Percentiles rank a stretch among this genome's conserved stretches.
Evolutionary conservation across 2,797 vertebrate genomes (phyloP).

Genomic region (Lithobates pipiens): DNA sequence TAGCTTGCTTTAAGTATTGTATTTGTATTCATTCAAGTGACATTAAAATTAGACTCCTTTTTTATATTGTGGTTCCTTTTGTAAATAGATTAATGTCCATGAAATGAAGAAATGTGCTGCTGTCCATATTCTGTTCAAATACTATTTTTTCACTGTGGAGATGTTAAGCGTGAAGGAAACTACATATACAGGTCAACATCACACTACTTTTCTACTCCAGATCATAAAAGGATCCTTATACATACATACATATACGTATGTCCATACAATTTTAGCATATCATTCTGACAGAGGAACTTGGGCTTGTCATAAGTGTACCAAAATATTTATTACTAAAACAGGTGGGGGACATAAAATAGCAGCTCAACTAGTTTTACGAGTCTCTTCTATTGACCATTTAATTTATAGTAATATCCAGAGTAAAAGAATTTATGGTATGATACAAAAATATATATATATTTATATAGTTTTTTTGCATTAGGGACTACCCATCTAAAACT

Average conservation of each 20-base stretch:
- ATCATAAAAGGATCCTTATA: conserved; percentile 64
- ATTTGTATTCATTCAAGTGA: conserved; percentile 73
- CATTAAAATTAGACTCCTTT: conserved; percentile 72
- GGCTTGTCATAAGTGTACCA: conserved; percentile 20
- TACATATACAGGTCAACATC: conserved; percentile 74
- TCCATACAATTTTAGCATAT: conserved; percentile 22
- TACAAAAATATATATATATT: too few species aligned
- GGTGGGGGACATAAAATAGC: neutral
- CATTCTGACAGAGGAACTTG: neutral
- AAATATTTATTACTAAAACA: conserved; percentile 39
- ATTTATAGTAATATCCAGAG: too few species aligned
- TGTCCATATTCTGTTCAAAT: conserved; percentile 92
- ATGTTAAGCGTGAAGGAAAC: conserved; percentile 79
- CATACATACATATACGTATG: conserved; percentile 14
- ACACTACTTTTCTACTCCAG: conserved; percentile 72
- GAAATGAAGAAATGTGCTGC: conserved; percentile 79
- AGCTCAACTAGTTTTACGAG: neutral
- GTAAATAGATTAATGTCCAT: conserved; percentile 75
- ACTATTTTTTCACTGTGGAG: conserved; percentile 97
- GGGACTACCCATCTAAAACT: too few species aligned
- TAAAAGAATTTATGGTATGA: too few species aligned
- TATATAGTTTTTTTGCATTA: too few species aligned
- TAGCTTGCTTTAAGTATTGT: conserved; percentile 75
- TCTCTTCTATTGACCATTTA: neutral
- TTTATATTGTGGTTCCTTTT: conserved; percentile 86